Base-by-base conservation (phyloP, 2,797 vertebrate species). In the Phataginus tetradactyla region DNA sequence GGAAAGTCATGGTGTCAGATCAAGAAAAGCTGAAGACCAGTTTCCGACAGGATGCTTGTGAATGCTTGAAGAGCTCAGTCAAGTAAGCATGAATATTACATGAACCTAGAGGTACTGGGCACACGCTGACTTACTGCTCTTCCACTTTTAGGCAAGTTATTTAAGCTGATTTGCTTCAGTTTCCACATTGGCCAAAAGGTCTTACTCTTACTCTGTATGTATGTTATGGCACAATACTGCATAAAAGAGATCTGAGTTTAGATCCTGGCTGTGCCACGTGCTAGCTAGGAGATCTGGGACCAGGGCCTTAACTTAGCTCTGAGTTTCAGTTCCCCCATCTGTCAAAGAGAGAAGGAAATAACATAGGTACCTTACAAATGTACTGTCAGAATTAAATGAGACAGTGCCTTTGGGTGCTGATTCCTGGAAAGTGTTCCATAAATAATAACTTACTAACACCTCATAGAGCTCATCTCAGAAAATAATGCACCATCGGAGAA, bases 381-480 rank as follows among this genome's bases (percentile, higher is more conserved):
- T 68, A 57, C 37, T 71, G 23, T 84, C 53, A 87, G 49, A 78
- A 84, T 51, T 57, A 71, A 93, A 37, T 7, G 20, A 71, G 5
- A 68, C 45, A 80, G 66, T 18, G 21, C 51, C 79, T 29, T 86
- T 64, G 64, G 75, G 61, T 90, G 53, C 53, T 53, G 72, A 86
- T 49, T 90, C 53, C 74, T 25, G 79, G 34, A 69, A 75, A 80
- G 25, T 6, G 34, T 34, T 90, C 80, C 9, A 18, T 68, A 90
- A 92, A 75, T 15, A 63, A 49, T 29, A 92, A 61, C 51, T 90
- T 34, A 55, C 10, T 75, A 21, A 21, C 23, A 66, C n/a, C 18
- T 91, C 45, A 64, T 4, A 25, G 34, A 90, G 39, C 49, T 79
- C 18, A 85, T 86, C 61, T 81, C 59, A 95, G 91, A 53, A 93